Evolutionary conservation across 2,888 invertebrate genomes (phyloP), one percentile per base, ranked within the genome.

Genomic region (Eupeodes latifasciatus): DNA sequence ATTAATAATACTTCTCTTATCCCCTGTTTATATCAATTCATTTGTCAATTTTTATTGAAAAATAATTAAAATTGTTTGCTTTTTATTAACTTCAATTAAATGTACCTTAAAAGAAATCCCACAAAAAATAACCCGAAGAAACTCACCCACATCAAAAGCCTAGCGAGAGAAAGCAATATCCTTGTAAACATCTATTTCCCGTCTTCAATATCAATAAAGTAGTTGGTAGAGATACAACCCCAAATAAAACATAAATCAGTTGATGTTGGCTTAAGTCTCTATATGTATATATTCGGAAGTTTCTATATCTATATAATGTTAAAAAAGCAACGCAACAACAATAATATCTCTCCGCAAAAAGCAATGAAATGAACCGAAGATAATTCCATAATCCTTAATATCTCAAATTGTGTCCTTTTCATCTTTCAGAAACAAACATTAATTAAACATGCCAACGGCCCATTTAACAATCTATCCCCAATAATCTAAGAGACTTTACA

Each of bases 311-410:
- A 40, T 40, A 40, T 27, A 2, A 27, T 27, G 2, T 27, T 27
- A 40, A 40, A 34, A n/a, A n/a, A 47, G 59, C 55, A 71, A 71
- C 47, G 36, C 19, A 64, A 16, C 34, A 36, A 61, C 6, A 27
- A 61, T 49, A 66, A 74, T 76, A 69, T 69, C 78, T 69, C 78
- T 69, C 19, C 16, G 9, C 40, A 40, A 76, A 27, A 62, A 49
- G 79, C 59, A 84, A 81, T 47, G 75, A 71, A 86, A 78, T 74
- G 76, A 88, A 71, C 47, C 72, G 71, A 81, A 77, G 80, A 84
- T 79, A 84, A 84, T 80, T 84, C 67, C 84, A 88, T 88, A 85
- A 88, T 88, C 87, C 84, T 40, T 59, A 76, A 84, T 88, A 80
- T 71, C 75, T 19, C 34, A 57, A 77, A 75, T 86, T 78, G 86